A percentile compares a stretch with the other conserved stretches of the same genome.
phyloP scores from a whole-genome alignment of 1,140 invertebrate genomes.

The Phortica variegata region DNA sequence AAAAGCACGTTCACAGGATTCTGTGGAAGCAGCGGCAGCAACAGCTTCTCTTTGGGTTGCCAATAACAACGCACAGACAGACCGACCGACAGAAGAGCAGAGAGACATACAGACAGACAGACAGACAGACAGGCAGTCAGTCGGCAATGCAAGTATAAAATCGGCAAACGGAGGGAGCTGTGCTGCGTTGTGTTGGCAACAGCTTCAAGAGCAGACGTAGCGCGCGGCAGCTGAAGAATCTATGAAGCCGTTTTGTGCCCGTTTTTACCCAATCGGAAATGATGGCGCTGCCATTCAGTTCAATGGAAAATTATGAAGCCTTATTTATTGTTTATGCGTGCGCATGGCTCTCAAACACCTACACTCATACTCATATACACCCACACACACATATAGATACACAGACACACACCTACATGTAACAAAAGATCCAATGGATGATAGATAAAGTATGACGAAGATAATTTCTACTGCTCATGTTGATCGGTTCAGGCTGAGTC shows the following conservation, averaged over 20 bases:
- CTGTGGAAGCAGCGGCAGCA: conserved; percentile 18
- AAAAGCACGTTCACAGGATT: conserved; percentile 56
- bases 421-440: too few relatives aligned
- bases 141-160: conserved; percentile 1
- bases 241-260: too few relatives aligned
- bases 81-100: conserved; percentile 23
- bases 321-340: conserved; percentile 55
- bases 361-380: too few relatives aligned
- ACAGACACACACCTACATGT: too few relatives aligned
- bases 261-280: too few relatives aligned
- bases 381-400: too few relatives aligned
- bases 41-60: conserved; percentile 28
- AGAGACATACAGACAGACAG: conserved; percentile 31
- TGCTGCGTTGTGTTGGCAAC: too few relatives aligned
- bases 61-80: conserved; percentile 52
- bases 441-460: too few relatives aligned
- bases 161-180: not conserved
- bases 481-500: too few relatives aligned
- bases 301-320: conserved; percentile 48
- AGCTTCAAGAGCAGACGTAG: too few relatives aligned
- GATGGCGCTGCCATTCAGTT: too few relatives aligned
- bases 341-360: conserved; percentile 35
- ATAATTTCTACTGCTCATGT: too few relatives aligned
- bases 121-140: conserved; percentile 20
- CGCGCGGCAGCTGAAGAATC: conserved; percentile 26